Evolutionary conservation across 2,113 vertebrate genomes (phyloP).

Genomic region (Dipodomys ordii): DNA sequence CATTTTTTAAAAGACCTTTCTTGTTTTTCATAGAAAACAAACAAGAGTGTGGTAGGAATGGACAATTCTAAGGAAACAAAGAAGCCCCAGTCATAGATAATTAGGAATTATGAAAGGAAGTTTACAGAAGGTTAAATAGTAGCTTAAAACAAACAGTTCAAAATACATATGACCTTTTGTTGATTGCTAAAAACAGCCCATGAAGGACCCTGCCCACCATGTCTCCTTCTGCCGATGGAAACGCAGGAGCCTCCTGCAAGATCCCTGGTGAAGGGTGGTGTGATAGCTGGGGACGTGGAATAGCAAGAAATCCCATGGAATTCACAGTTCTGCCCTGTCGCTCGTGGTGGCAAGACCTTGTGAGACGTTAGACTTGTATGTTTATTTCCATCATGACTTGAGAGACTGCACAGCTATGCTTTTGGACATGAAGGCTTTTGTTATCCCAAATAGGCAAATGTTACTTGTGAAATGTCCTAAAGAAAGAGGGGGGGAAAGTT

Average conservation of each 20-base stretch:
- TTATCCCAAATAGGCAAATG: slow-evolving; percentile 46
- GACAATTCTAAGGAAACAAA: slow-evolving; percentile 32
- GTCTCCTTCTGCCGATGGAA: background rate
- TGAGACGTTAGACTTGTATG: slow-evolving; percentile 59
- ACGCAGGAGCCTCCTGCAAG: slow-evolving; percentile 39
- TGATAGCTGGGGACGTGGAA: slow-evolving; percentile 57
- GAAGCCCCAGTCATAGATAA: background rate
- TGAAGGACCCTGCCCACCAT: no score
- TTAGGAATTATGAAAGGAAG: background rate
- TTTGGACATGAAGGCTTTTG: background rate
- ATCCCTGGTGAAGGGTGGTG: slow-evolving; percentile 64
- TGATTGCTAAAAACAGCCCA: background rate
- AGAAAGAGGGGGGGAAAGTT: slow-evolving; percentile 44
- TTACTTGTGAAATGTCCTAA: slow-evolving; percentile 25
- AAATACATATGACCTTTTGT: slow-evolving; percentile 27
- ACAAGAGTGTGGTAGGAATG: background rate
- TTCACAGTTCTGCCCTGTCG: slow-evolving; percentile 56
- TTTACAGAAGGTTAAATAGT: slow-evolving; percentile 18
- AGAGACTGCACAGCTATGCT: slow-evolving; percentile 27
- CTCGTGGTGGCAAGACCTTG: slow-evolving; percentile 59
- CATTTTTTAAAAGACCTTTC: background rate
- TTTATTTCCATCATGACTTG: slow-evolving; percentile 64
- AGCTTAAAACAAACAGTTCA: slow-evolving; percentile 28
- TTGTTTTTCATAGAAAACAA: background rate
- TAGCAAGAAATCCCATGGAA: slow-evolving; percentile 62